Conservation (phyloP, 2,113 vertebrate species). For the Aepyceros melampus region DNA sequence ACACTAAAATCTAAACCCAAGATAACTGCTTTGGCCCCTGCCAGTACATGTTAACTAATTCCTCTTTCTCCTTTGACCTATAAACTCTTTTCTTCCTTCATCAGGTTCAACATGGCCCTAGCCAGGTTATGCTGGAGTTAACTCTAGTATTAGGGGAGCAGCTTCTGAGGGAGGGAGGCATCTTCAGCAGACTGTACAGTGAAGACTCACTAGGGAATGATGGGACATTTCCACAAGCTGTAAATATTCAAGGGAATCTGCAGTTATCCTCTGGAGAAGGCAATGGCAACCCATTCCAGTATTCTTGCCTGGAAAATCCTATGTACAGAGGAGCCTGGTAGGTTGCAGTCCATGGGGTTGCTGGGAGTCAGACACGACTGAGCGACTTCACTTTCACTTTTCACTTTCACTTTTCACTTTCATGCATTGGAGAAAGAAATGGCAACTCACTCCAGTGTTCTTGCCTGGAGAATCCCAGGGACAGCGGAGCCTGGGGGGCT, state of each 20-base stretch:
- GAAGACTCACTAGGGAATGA: background rate
- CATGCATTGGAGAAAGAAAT: background rate
- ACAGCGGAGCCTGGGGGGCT: accelerated
- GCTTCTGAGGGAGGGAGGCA: background rate
- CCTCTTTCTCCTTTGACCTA: background rate
- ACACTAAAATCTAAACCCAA: background rate
- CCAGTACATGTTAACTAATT: background rate
- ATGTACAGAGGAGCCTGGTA: background rate
- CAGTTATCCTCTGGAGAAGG: background rate
- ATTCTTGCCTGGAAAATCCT: background rate
- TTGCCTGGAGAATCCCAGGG: background rate
- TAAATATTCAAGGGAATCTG: background rate
- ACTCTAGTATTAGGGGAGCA: background rate
- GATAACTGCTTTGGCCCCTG: background rate
- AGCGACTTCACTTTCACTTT: background rate
- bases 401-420: background rate
- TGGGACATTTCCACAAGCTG: background rate
- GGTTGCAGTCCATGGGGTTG: accelerated
- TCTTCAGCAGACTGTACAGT: background rate
- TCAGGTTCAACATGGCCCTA: background rate
- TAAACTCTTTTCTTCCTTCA: background rate
- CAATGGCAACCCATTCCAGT: background rate
- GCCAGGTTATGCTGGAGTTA: background rate
- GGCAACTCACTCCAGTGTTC: background rate
- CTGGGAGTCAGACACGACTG: background rate